A percentile compares a stretch with the other conserved stretches of the same genome.
These are phyloP conservation scores for Paragorgia papillata DNA, from an alignment of 92 coral and sea anemone species.

Conservation along the genomic window DNA sequence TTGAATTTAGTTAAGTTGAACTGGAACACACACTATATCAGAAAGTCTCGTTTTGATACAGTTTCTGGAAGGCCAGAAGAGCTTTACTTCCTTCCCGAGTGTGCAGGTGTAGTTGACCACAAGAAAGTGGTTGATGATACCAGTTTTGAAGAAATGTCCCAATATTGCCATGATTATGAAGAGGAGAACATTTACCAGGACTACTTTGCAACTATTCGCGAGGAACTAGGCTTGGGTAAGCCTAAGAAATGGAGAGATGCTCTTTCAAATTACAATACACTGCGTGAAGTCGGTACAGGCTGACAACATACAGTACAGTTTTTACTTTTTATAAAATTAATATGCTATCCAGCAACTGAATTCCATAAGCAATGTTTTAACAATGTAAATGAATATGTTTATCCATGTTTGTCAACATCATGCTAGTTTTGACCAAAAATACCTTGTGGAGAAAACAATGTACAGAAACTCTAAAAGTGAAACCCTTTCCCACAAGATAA, in stretches of 20 bases:
- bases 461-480: too few relatives aligned
- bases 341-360: too few relatives aligned
- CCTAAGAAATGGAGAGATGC: conserved; percentile 16
- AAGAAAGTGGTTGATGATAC: conserved; percentile 1
- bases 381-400: too few relatives aligned
- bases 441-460: conserved; percentile 3
- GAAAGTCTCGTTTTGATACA: conserved; percentile 18
- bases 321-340: neutral
- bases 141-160: conserved; percentile 3
- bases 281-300: conserved; percentile 14
- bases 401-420: conserved; percentile 2
- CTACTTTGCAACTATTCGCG: neutral
- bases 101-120: neutral
- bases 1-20: neutral
- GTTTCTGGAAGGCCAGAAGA: conserved; percentile 19
- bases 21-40: conserved; percentile 17
- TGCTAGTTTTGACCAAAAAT: neutral
- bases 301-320: conserved; percentile 6
- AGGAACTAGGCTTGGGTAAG: conserved; percentile 16
- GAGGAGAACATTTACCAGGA: conserved; percentile 23
- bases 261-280: neutral
- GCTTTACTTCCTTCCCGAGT: conserved; percentile 25
- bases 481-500: too few relatives aligned
- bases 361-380: too few relatives aligned
- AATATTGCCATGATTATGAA: too few relatives aligned